Evolutionary conservation across 2,888 invertebrate species (phyloP), one percentile per base, ranked within the genome.

Genomic region (Trisateles emortualis): DNA sequence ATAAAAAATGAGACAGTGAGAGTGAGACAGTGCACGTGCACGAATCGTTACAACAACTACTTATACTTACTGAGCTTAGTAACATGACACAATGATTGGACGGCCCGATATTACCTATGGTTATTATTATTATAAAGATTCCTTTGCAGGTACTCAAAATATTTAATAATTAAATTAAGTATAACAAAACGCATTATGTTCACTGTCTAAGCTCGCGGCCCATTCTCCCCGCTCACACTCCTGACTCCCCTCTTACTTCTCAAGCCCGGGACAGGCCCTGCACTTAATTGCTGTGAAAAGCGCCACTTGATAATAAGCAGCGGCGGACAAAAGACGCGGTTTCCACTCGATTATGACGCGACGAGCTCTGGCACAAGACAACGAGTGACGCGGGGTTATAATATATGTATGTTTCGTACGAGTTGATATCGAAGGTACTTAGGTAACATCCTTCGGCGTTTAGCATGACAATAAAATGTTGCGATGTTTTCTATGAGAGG

Each of bases 281-380:
- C 76, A 78, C 70, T 83, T 86, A 84, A 86, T 85, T 78, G 84
- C 79, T 77, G 76, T 72, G 78, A 78, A 78, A 76, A 82, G 78
- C 74, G 67, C 58, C 78, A 77, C 78, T 83, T 78, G 71, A 75
- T 79, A 79, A 78, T 79, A 79, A 81, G 74, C 78, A 72, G 72
- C 68, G 78, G 68, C 72, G 78, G 81, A 84, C 84, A 85, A 85
- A 81, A 81, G 84, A 80, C 78, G 75, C 63, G 72, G 60, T 56
- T 68, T 72, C 68, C 71, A 69, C 76, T 73, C 72, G 76, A 76
- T 74, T 74, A 73, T 72, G 70, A 69, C 69, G 63, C 59, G 66
- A 49, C 64, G 49, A 24, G 14, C 40, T 9, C 13, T 40, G 50
- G 46, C 35, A 5, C 48, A 39, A 48, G 47, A 4, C 6, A 56